Evolutionary conservation across 2,888 invertebrate species (phyloP).

Genomic region (Bedellia somnulentella): DNA sequence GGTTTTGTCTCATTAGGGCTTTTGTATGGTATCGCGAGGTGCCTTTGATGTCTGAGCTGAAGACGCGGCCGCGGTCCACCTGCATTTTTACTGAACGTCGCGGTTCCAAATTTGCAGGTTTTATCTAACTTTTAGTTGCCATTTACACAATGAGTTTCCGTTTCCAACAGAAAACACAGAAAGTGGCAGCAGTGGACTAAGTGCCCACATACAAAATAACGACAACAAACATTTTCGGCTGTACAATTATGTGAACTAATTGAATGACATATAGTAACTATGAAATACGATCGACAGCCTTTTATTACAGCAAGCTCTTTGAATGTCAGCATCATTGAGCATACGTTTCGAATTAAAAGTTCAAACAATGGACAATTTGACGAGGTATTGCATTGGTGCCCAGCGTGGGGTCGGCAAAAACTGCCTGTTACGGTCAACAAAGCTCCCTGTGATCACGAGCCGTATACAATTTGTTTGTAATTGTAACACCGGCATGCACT

Average conservation of each 20-base stretch:
- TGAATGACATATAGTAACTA: too few species aligned
- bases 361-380: slow-evolving; percentile 27
- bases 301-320: slow-evolving; percentile 52
- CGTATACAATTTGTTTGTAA: slow-evolving; percentile 2
- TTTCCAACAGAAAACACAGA: too few species aligned
- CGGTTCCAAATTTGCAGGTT: slow-evolving; percentile 54
- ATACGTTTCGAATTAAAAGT: slow-evolving; percentile 46
- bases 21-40: slow-evolving; percentile 55
- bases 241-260: too few species aligned
- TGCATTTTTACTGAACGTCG: slow-evolving; percentile 55
- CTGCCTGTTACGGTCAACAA: neutral
- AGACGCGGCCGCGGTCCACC: slow-evolving; percentile 41
- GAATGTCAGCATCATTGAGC: slow-evolving; percentile 38
- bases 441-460: slow-evolving; percentile 2
- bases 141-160: too few species aligned
- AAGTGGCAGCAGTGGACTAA: too few species aligned
- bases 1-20: slow-evolving; percentile 62
- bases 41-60: slow-evolving; percentile 47
- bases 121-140: slow-evolving; percentile 41
- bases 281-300: slow-evolving; percentile 48
- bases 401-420: slow-evolving; percentile 19
- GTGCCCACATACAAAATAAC: too few species aligned
- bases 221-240: too few species aligned
- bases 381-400: slow-evolving; percentile 27
- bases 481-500: too few species aligned